Conservation (phyloP, 2,113 vertebrate genomes). For the Erpornis zantholeuca region DNA sequence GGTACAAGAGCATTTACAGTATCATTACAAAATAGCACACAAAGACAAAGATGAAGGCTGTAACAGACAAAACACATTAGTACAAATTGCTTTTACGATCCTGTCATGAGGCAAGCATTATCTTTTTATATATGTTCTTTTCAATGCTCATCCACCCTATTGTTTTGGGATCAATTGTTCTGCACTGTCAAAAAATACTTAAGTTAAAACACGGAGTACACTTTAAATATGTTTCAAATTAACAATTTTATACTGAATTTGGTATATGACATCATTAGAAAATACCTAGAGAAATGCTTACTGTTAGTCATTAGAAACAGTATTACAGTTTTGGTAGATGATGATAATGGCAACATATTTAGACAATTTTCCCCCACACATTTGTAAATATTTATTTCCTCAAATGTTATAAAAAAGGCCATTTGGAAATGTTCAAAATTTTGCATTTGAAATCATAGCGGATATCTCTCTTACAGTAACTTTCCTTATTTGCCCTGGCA, state of each 20-base stretch:
- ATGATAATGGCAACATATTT: neutral
- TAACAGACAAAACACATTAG: neutral
- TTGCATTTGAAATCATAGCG: neutral
- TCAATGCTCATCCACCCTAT: neutral
- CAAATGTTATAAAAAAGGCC: neutral
- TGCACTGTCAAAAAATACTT: neutral
- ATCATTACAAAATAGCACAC: neutral
- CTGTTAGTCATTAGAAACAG: neutral
- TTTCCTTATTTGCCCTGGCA: neutral
- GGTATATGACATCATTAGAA: neutral
- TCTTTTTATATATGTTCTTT: neutral
- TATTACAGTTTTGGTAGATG: neutral
- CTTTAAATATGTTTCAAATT: neutral
- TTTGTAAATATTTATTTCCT: neutral
- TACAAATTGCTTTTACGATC: neutral
- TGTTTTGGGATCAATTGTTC: neutral
- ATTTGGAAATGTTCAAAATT: neutral
- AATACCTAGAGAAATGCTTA: neutral
- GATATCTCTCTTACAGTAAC: neutral
- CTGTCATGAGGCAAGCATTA: neutral
- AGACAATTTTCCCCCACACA: fast-evolving
- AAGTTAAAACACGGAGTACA: neutral
- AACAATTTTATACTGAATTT: neutral
- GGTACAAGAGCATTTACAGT: neutral
- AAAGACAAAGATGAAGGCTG: neutral